phyloP scores from a whole-genome alignment of 1,140 invertebrate genomes.

The Trichonephila inaurata region DNA sequence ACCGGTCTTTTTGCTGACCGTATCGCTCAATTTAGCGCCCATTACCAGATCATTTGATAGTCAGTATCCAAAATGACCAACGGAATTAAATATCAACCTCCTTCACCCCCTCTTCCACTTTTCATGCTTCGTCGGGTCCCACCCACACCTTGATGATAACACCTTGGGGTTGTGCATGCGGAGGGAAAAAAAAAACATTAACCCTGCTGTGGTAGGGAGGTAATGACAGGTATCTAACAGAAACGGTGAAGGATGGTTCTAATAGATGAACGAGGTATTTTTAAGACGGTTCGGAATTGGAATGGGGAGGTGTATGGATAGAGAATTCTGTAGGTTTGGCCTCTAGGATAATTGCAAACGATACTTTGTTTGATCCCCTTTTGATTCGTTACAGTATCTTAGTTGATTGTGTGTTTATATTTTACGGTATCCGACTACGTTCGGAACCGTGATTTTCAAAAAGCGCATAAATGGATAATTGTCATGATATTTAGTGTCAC shows the following conservation, averaged over 20 bases:
- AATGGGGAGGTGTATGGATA: too few relatives aligned
- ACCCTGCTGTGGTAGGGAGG: background rate
- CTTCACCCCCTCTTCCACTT: background rate
- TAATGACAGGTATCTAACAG: conserved; percentile 26
- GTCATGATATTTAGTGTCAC: too few relatives aligned
- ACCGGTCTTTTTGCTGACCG: background rate
- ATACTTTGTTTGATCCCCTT: too few relatives aligned
- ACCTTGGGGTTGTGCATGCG: background rate
- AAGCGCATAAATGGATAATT: too few relatives aligned
- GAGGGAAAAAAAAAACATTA: background rate
- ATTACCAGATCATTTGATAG: conserved; percentile 11
- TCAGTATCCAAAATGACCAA: background rate
- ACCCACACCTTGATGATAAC: conserved; percentile 26
- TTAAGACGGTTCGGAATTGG: background rate
- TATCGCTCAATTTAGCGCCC: conserved; percentile 53
- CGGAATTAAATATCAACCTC: conserved; percentile 49
- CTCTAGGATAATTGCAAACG: too few relatives aligned
- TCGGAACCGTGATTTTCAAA: too few relatives aligned
- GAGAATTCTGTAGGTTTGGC: too few relatives aligned
- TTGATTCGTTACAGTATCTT: too few relatives aligned
- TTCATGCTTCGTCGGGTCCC: background rate
- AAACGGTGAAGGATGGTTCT: background rate
- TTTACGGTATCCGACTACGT: too few relatives aligned
- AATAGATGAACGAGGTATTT: conserved; percentile 10
- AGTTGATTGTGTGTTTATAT: too few relatives aligned